Evolutionary conservation across 2,797 vertebrate genomes (phyloP).

Genomic region (Xiphorhynchus erythropygius): DNA sequence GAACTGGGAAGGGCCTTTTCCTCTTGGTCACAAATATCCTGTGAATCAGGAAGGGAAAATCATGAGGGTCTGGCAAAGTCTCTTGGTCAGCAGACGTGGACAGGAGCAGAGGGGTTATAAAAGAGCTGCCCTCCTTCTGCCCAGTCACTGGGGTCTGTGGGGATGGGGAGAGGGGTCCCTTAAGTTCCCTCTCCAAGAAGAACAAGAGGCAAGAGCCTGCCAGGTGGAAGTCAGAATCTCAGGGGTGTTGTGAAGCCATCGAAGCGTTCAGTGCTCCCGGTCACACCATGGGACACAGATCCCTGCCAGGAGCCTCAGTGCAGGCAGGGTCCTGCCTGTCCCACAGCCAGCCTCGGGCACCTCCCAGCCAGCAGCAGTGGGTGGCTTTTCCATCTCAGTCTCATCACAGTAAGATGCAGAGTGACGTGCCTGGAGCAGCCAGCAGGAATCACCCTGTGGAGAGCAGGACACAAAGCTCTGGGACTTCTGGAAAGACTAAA

Average conservation of each 20-base stretch:
- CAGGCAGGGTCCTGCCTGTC: not conserved
- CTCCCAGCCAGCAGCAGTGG: not conserved
- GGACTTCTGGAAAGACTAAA: not conserved
- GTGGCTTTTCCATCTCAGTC: not conserved
- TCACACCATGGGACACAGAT: fast-evolving
- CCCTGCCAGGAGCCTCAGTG: not conserved
- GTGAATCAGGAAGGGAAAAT: not conserved
- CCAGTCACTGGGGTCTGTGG: fast-evolving
- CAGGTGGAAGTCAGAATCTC: not conserved
- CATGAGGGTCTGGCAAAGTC: not conserved
- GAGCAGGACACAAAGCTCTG: not conserved
- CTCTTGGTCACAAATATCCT: not conserved
- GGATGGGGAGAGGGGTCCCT: not conserved
- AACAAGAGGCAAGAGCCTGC: not conserved
- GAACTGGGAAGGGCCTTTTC: not conserved
- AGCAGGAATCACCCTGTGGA: not conserved
- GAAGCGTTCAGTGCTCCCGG: fast-evolving
- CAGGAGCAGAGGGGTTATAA: not conserved
- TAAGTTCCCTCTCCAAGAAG: not conserved
- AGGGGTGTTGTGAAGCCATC: not conserved
- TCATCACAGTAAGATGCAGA: not conserved
- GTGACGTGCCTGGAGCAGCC: not conserved
- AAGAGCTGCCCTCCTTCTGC: not conserved
- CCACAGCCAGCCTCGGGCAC: fast-evolving
- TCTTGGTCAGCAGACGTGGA: not conserved